Evolutionary conservation across 53 echinoderm and acorn worm genomes (phyloP).

Genomic region (Patiria pectinifera): DNA sequence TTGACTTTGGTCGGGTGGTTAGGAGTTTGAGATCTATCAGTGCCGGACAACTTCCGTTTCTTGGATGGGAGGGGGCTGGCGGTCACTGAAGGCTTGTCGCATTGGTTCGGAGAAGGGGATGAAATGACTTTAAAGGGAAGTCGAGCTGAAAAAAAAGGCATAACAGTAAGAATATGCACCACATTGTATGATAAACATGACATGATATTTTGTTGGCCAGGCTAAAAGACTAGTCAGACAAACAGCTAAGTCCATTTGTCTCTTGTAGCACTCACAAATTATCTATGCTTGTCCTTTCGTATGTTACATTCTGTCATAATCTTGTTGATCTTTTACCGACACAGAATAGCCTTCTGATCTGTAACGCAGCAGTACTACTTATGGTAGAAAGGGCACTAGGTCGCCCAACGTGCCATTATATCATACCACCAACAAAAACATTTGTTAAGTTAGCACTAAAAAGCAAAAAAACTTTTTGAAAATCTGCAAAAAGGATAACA

Average conservation of each 20-base stretch:
- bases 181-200: background rate
- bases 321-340: no score
- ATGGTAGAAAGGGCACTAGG: no score
- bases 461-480: background rate
- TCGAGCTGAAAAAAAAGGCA: constrained; percentile 62
- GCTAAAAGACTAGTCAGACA: no score
- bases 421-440: no score
- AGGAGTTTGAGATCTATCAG: constrained; percentile 8
- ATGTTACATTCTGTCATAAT: no score
- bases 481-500: background rate
- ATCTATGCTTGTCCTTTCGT: no score
- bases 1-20: constrained; percentile 18
- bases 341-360: no score
- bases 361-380: no score
- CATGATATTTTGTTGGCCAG: background rate
- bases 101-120: constrained; percentile 59
- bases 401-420: no score
- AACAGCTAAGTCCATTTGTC: no score
- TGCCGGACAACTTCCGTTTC: constrained; percentile 69
- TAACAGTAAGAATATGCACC: background rate
- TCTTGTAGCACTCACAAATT: no score
- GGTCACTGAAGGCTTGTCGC: constrained; percentile 8
- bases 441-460: no score
- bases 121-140: constrained; percentile 74
- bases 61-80: constrained; percentile 50